Conservation (phyloP, 2,113 vertebrate genomes). For the Chiloscyllium plagiosum region DNA sequence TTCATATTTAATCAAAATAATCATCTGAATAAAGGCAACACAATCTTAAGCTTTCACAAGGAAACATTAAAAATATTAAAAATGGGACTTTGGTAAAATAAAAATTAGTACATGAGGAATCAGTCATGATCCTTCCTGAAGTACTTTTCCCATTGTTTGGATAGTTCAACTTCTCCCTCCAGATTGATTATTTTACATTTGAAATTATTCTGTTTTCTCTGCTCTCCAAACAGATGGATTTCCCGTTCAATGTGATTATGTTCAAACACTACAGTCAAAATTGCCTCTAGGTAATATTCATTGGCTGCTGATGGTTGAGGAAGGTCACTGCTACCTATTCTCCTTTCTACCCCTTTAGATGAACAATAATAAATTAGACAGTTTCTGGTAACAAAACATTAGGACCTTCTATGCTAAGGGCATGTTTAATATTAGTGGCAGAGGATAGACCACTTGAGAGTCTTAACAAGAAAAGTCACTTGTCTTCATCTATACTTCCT, state of each 20-base stretch:
- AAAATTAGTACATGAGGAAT: not conserved
- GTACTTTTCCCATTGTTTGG: not conserved
- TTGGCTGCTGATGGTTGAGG: too few species aligned
- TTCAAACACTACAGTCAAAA: not conserved
- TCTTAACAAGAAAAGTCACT: too few species aligned
- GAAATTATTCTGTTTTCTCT: not conserved
- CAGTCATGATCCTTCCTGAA: not conserved
- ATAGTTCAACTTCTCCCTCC: not conserved
- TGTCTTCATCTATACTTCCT: too few species aligned
- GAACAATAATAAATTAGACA: too few species aligned
- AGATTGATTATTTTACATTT: not conserved
- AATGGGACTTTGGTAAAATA: not conserved
- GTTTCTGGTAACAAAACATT: too few species aligned
- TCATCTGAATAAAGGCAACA: not conserved
- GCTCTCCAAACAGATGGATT: not conserved
- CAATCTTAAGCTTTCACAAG: not conserved
- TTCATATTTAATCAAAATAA: not conserved
- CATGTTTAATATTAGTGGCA: too few species aligned
- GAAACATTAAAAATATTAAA: not conserved
- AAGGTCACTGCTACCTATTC: too few species aligned
- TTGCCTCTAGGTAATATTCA: too few species aligned
- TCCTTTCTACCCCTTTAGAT: too few species aligned
- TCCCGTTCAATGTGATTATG: not conserved
- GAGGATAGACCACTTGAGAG: too few species aligned
- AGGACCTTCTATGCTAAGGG: too few species aligned